Evolutionary conservation across 2,888 invertebrate genomes (phyloP).

Genomic region (Drosophila anceps): DNA sequence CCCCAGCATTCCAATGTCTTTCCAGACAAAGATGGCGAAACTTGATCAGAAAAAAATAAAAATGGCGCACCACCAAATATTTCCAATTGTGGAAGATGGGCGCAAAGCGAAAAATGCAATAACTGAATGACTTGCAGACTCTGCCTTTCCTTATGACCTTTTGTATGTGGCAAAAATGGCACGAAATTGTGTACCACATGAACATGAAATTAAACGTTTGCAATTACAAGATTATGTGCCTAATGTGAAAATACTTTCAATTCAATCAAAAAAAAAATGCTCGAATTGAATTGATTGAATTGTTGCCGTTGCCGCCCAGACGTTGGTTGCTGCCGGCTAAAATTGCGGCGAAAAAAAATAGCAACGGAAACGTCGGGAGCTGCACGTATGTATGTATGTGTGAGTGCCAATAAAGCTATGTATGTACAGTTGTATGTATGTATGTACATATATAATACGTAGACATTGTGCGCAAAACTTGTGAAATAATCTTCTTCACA

Average conservation of each 20-base stretch:
- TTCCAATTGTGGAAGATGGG: slow-evolving; percentile 33
- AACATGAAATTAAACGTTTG: slow-evolving; percentile 1
- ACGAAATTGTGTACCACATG: slow-evolving; percentile 36
- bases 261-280: slow-evolving; percentile 24
- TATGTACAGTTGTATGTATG: slow-evolving; percentile 17
- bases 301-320: slow-evolving; percentile 23
- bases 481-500: slow-evolving; percentile 68
- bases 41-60: slow-evolving; percentile 25
- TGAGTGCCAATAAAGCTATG: slow-evolving; percentile 46
- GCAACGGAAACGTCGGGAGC: slow-evolving; percentile 39
- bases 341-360: slow-evolving; percentile 48
- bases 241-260: slow-evolving; percentile 36
- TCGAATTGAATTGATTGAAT: slow-evolving; percentile 3
- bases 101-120: slow-evolving; percentile 20
- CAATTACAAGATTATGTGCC: slow-evolving; percentile 43
- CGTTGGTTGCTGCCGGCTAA: slow-evolving; percentile 60
- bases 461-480: slow-evolving; percentile 59
- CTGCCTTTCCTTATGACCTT: slow-evolving; percentile 1
- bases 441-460: slow-evolving; percentile 18
- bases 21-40: slow-evolving; percentile 28
- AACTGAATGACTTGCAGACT: slow-evolving; percentile 37
- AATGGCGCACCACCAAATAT: slow-evolving; percentile 36
- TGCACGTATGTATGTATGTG: slow-evolving; percentile 10
- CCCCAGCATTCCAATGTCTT: background rate
- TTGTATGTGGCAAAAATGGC: slow-evolving; percentile 30